Conservation (phyloP, 2,797 vertebrate species). For the Prionace glauca region DNA sequence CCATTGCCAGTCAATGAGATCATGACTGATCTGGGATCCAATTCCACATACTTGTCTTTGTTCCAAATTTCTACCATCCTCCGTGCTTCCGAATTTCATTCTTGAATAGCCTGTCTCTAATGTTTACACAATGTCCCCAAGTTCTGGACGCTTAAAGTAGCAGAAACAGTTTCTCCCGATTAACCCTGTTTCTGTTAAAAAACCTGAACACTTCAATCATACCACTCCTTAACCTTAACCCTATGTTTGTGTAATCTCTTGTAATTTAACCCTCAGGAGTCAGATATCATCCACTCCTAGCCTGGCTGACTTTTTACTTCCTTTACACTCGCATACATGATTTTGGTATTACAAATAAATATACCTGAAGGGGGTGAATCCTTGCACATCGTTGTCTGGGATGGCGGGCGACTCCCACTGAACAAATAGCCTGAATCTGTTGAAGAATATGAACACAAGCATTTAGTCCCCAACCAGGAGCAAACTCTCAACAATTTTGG, state of each 20-base stretch:
- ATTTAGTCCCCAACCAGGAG: neutral
- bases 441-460: neutral
- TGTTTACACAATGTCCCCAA: neutral
- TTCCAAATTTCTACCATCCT: neutral
- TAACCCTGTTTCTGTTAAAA: neutral
- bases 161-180: neutral
- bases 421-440: slow-evolving; percentile 89
- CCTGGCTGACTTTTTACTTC: too few relatives aligned
- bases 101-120: neutral
- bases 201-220: neutral
- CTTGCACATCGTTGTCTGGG: slow-evolving; percentile 59
- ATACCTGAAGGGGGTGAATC: slow-evolving; percentile 77
- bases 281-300: neutral
- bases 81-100: neutral
- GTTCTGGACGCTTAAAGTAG: neutral
- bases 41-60: neutral
- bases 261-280: neutral
- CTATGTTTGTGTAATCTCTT: neutral
- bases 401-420: slow-evolving; percentile 80
- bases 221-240: neutral
- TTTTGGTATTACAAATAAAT: neutral
- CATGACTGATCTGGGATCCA: too few relatives aligned
- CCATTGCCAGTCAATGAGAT: neutral
- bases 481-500: neutral
- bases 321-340: too few relatives aligned